Base-by-base conservation (phyloP, 2,113 vertebrate species). In the Saimiri boliviensis region DNA sequence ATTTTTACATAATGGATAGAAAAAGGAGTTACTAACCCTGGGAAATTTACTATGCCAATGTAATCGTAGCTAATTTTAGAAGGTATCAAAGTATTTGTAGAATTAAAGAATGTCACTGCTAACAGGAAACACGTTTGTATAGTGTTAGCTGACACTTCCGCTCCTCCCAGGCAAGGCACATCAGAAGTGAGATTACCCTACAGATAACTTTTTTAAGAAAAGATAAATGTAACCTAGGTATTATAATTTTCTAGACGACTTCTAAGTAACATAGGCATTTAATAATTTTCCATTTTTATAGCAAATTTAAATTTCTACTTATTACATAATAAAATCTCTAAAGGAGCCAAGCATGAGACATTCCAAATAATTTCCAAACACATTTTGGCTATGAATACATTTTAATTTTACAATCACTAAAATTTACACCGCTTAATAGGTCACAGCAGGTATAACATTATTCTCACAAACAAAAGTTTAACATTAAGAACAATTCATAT, bases 301-400 rank as follows among this genome's bases (percentile, higher is more conserved):
- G 13, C 47, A 96, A n/a, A 92, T 74, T 86, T 74, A 70, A 91
- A 94, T 86, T 30, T 86, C 71, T 91, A 92, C 20, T 54, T 32
- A 81, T 74, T 93, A 85, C 13, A 85, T 54, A 92, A 93, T 76
- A 97, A 95, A 96, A 96, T 86, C 58, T 89, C 93, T 80, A 63
- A 89, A 76, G 96, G 60, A 94, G 54, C 20, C n/a, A 96, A 91
- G 66, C 45, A 81, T 56, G 86, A 97, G 95, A 95, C 21, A 95
- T 80, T 96, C 42, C 68, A 95, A 93, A 92, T 82, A 91, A 97
- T 89, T 97, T 95, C 71, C 52, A 79, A 96, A 94, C 45, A 89
- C 47, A 79, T 93, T 96, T 89, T 68, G 12, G 68, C 90, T 92
- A 82, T 71, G 47, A 93, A 87, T 91, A 87, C 40, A 92, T 96